Percentiles rank a stretch among this genome's conserved stretches.
These are phyloP conservation scores for Anguilla megastoma DNA, from an alignment of 2,797 vertebrate species.

Conservation along the genomic window DNA sequence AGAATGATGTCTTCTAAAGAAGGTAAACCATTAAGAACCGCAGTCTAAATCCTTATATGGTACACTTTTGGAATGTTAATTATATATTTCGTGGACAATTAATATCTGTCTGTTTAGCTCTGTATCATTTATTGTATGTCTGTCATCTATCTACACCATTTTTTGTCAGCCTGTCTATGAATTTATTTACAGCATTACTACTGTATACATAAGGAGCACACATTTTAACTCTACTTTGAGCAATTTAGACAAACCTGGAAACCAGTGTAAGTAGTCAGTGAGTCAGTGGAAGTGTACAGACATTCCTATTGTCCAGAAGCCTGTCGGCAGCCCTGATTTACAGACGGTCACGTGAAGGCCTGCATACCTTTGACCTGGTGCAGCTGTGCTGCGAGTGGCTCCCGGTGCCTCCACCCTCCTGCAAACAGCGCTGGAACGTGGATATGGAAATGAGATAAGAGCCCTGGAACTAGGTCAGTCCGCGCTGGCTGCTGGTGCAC, in stretches of 20 bases:
- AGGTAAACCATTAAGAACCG: neutral
- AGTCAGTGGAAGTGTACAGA: neutral
- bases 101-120: neutral
- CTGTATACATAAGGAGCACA: neutral
- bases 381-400: conserved; percentile 52
- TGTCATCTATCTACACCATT: neutral
- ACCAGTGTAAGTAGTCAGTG: neutral
- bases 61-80: neutral
- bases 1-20: neutral
- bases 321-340: neutral
- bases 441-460: conserved; percentile 54
- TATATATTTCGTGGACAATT: too few relatives aligned
- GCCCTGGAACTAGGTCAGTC: conserved; percentile 61
- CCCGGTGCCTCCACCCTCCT: conserved; percentile 22
- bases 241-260: neutral
- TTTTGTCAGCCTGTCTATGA: neutral
- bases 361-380: conserved; percentile 54
- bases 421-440: conserved; percentile 46
- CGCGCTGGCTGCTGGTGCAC: conserved; percentile 48
- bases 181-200: neutral
- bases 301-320: neutral
- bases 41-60: neutral
- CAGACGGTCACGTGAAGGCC: conserved; percentile 57
- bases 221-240: neutral
- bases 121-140: neutral